phyloP scores from a whole-genome alignment of 2,888 invertebrate genomes.

The Spodoptera picta region DNA sequence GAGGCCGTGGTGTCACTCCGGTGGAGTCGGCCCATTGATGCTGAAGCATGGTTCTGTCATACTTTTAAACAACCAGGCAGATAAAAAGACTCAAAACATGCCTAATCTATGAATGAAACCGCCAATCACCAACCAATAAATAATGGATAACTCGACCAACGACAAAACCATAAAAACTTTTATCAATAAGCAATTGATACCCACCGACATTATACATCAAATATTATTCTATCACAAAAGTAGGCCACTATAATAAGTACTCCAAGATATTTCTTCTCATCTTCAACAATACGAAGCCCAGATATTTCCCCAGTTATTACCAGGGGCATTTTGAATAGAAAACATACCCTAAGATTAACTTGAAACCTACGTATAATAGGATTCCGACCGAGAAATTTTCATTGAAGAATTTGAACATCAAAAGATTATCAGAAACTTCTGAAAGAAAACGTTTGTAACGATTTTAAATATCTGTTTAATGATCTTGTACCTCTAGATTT shows the following conservation, averaged over 20 bases:
- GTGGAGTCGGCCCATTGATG: too few species aligned
- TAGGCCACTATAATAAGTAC: constrained; percentile 18
- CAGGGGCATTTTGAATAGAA: constrained; percentile 28
- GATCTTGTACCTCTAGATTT: constrained; percentile 1
- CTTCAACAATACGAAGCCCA: constrained; percentile 18
- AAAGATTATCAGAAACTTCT: constrained; percentile 25
- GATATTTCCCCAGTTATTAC: constrained; percentile 29
- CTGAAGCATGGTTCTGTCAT: too few species aligned
- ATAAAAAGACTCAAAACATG: too few species aligned
- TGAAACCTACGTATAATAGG: constrained; percentile 23
- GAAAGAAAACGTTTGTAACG: constrained; percentile 1
- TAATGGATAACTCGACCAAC: too few species aligned
- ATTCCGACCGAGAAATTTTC: constrained; percentile 28
- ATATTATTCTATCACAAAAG: not conserved
- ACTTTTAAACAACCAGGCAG: too few species aligned
- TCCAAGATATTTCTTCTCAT: constrained; percentile 21
- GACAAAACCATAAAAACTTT: too few species aligned
- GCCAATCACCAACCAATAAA: too few species aligned
- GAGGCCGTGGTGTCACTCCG: too few species aligned
- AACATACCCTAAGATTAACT: constrained; percentile 31
- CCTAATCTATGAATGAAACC: too few species aligned
- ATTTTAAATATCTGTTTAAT: constrained; percentile 3
- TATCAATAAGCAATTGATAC: too few species aligned
- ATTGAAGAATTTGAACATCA: constrained; percentile 35
- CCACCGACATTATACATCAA: not conserved